phyloP scores from a whole-genome alignment of 2,797 vertebrate genomes.

The Sylvilagus floridanus region DNA sequence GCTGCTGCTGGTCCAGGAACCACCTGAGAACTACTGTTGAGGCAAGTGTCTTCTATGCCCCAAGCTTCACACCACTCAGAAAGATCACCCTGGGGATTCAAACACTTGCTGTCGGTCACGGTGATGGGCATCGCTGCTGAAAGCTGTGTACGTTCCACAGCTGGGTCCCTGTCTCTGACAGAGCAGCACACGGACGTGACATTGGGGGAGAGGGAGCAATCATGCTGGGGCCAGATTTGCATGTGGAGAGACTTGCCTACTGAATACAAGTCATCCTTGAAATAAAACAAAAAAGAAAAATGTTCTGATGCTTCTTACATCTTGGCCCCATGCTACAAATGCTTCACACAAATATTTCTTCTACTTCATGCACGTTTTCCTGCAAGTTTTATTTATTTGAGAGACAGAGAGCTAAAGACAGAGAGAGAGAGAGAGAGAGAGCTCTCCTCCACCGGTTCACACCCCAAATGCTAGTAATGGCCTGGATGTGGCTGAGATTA shows the following conservation, averaged over 20 bases:
- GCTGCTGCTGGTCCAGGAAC: not conserved
- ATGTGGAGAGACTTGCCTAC: not conserved
- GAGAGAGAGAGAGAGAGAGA: no score
- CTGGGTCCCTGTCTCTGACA: not conserved
- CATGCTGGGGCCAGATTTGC: slow-evolving; percentile 21
- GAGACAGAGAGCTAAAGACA: no score
- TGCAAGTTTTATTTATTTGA: not conserved
- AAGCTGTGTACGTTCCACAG: not conserved
- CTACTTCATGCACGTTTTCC: not conserved
- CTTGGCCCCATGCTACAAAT: not conserved
- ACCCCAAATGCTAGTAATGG: no score
- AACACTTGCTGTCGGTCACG: not conserved
- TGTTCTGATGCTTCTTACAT: not conserved
- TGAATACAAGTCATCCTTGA: not conserved
- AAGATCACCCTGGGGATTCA: not conserved
- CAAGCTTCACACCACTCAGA: not conserved
- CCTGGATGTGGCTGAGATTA: no score
- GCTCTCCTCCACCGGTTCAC: no score
- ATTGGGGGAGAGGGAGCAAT: not conserved
- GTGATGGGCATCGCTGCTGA: not conserved
- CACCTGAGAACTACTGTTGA: not conserved
- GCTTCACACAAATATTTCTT: not conserved
- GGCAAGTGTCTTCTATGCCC: not conserved
- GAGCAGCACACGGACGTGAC: slow-evolving; percentile 56
- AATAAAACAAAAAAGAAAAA: not conserved